Percentiles rank a stretch among this genome's conserved stretches.
Conservation (phyloP, 2,113 vertebrate species). For the Rutilus rutilus region DNA sequence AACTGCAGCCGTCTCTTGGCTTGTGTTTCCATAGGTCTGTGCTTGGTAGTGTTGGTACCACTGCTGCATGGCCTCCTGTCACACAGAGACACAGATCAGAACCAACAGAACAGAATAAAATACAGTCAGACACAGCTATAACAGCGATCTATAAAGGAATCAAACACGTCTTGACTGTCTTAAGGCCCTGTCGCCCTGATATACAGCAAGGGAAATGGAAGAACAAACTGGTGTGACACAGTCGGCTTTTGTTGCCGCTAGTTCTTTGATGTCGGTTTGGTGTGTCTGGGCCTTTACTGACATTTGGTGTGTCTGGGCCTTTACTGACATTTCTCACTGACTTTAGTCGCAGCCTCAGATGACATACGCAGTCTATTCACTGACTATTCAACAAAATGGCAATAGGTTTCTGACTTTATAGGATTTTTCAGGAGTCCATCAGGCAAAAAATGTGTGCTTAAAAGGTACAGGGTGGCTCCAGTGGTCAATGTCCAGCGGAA, state of each 20-base stretch:
- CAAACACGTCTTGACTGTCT: neutral
- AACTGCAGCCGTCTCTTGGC: constrained; percentile 65
- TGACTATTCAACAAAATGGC: neutral
- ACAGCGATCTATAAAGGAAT: neutral
- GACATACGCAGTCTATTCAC: neutral
- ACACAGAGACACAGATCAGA: constrained; percentile 49
- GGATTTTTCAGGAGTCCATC: neutral
- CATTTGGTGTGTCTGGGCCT: neutral
- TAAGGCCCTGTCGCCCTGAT: neutral
- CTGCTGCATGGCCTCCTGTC: constrained; percentile 80
- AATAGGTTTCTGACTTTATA: neutral
- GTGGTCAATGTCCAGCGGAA: too few species aligned
- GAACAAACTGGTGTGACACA: neutral
- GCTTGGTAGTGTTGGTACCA: constrained; percentile 83
- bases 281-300: neutral
- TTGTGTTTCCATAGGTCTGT: constrained; percentile 71
- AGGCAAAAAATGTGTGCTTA: neutral
- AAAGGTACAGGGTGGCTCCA: neutral
- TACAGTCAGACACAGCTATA: neutral
- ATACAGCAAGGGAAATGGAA: neutral
- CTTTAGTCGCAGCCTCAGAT: neutral
- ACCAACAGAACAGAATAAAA: constrained; percentile 4
- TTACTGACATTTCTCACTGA: neutral
- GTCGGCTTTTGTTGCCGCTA: neutral
- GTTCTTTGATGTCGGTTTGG: neutral